These are phyloP conservation scores for Stegophylla sp. DNA, from an alignment of 2,888 invertebrate genomes.

Conservation along the genomic window DNA sequence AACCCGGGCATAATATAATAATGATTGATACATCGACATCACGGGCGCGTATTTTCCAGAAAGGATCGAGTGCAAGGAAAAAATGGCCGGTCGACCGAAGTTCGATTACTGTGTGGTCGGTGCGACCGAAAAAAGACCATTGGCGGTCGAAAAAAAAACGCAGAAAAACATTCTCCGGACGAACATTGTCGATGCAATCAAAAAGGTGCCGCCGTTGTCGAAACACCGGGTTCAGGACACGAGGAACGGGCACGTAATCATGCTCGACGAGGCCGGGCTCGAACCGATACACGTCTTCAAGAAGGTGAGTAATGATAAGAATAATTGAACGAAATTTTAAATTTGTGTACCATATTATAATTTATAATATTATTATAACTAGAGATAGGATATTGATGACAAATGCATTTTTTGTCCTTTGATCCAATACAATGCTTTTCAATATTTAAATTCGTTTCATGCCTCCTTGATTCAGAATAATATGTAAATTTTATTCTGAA, in stretches of 20 bases:
- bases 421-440: no score
- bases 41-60: not conserved
- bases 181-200: constrained; percentile 71
- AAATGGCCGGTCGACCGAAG: not conserved
- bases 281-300: constrained; percentile 72
- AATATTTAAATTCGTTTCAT: no score
- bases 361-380: no score
- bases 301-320: no score
- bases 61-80: not conserved
- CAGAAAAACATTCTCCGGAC: constrained; percentile 64
- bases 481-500: no score
- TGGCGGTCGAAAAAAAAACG: constrained; percentile 64
- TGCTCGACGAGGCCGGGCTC: constrained; percentile 72
- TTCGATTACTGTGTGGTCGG: not conserved
- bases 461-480: no score
- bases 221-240: constrained; percentile 71
- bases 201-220: constrained; percentile 68
- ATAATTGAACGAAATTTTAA: no score
- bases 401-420: no score
- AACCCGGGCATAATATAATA: no score
- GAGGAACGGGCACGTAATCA: constrained; percentile 71
- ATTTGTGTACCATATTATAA: no score
- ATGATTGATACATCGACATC: no score
- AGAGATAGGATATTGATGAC: no score
- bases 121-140: not conserved